These are phyloP conservation scores for Holocentrus rufus DNA, from an alignment of 2,797 vertebrate genomes.

Conservation along the genomic window DNA sequence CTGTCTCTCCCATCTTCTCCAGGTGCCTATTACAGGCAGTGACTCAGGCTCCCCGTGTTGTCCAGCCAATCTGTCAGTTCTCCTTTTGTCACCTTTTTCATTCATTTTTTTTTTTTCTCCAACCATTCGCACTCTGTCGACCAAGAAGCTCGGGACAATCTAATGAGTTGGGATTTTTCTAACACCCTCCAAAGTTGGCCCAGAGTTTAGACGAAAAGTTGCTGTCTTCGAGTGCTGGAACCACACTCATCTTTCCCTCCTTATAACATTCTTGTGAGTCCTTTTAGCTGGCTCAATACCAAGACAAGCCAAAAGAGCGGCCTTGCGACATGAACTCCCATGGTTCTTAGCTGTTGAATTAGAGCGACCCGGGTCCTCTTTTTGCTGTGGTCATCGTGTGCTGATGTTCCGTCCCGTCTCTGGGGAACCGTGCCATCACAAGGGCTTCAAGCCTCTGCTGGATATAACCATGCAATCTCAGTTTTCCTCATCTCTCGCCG, in stretches of 20 bases:
- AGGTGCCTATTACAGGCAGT: slow-evolving; percentile 94
- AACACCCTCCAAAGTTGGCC: slow-evolving; percentile 42
- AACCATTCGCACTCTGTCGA: slow-evolving; percentile 51
- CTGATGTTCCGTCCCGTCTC: slow-evolving; percentile 40
- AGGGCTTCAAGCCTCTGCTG: slow-evolving; percentile 64
- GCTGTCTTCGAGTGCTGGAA: slow-evolving; percentile 55
- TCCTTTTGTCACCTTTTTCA: slow-evolving; percentile 48
- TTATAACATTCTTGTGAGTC: slow-evolving; percentile 30
- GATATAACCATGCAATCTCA: slow-evolving; percentile 54
- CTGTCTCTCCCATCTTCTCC: slow-evolving; percentile 52
- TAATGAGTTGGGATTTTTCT: slow-evolving; percentile 48
- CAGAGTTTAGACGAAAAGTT: slow-evolving; percentile 14
- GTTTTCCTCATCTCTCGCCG: slow-evolving; percentile 35
- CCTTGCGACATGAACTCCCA: slow-evolving; percentile 42
- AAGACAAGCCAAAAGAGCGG: slow-evolving; percentile 57
- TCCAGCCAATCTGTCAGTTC: slow-evolving; percentile 56
- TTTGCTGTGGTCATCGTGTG: slow-evolving; percentile 39
- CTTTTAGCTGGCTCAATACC: slow-evolving; percentile 57
- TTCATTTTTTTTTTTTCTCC: slow-evolving; percentile 53
- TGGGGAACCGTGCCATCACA: slow-evolving; percentile 46
- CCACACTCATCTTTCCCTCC: slow-evolving; percentile 19
- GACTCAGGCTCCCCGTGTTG: slow-evolving; percentile 73
- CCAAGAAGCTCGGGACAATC: slow-evolving; percentile 71
- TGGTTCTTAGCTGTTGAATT: slow-evolving; percentile 50
- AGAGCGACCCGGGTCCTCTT: slow-evolving; percentile 27